Percentiles rank a stretch among this genome's conserved stretches.
These are phyloP conservation scores for Achatina immaculata DNA, from an alignment of 1,140 invertebrate genomes.

Conservation along the genomic window DNA sequence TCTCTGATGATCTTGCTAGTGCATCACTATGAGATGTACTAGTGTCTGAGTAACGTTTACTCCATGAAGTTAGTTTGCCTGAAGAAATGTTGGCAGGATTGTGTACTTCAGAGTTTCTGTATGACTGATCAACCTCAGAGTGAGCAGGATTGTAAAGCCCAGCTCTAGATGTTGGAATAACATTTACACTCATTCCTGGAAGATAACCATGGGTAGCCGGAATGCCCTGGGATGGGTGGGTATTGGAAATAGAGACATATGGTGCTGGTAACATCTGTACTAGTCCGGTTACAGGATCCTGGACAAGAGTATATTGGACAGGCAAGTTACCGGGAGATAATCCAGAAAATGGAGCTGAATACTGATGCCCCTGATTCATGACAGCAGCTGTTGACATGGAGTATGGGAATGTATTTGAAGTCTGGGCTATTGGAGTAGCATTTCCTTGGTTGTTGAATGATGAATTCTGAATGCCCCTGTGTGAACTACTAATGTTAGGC, in stretches of 20 bases:
- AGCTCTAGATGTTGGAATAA: background rate
- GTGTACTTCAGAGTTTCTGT: background rate
- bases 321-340: constrained; percentile 38
- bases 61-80: background rate
- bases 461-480: background rate
- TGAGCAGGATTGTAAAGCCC: background rate
- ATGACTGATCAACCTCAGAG: background rate
- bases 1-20: background rate
- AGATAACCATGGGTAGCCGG: background rate
- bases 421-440: background rate
- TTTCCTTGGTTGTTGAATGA: background rate
- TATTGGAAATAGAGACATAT: constrained; percentile 38
- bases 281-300: constrained; percentile 64
- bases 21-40: background rate
- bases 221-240: background rate
- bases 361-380: background rate
- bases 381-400: background rate
- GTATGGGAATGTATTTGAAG: background rate
- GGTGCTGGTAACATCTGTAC: constrained; percentile 60
- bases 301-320: constrained; percentile 60
- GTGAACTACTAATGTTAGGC: background rate
- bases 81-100: background rate
- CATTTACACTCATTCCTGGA: background rate
- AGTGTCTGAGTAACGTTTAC: background rate
- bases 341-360: constrained; percentile 9